Percentiles rank a stretch among this genome's conserved stretches.
Conservation (phyloP, 37 sponge, comb jelly and placozoan species). For the Axinella damicornis region DNA sequence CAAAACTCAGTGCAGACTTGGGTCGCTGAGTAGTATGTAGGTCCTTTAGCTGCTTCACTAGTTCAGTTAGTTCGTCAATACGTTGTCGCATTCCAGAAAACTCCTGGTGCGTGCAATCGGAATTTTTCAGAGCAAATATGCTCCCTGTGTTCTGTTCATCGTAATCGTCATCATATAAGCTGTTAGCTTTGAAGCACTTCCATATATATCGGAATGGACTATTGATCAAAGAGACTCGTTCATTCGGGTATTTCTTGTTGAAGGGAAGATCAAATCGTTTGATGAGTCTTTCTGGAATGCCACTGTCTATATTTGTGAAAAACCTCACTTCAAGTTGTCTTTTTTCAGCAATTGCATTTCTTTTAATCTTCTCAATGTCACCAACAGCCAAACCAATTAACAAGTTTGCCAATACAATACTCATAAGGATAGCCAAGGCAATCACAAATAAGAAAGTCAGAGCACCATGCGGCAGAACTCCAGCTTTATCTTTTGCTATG, state of each 20-base stretch:
- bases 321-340: conserved; percentile 24
- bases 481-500: conserved; percentile 24
- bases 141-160: too few species aligned
- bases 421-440: conserved; percentile 64
- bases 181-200: conserved; percentile 39
- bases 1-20: too few species aligned
- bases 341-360: conserved; percentile 67
- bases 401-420: conserved; percentile 81
- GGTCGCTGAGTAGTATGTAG: too few species aligned
- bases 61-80: too few species aligned
- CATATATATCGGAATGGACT: conserved; percentile 34
- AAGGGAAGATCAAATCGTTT: neutral
- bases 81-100: too few species aligned
- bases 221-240: neutral
- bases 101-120: too few species aligned
- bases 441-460: conserved; percentile 73
- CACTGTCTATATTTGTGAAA: conserved; percentile 43
- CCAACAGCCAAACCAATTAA: conserved; percentile 95
- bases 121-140: too few species aligned
- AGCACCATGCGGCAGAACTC: conserved; percentile 20
- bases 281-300: conserved; percentile 26
- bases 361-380: conserved; percentile 79
- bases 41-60: too few species aligned
- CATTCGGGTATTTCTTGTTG: conserved; percentile 48
- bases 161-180: too few species aligned